A percentile compares a stretch with the other conserved stretches of the same genome.
phyloP scores from a whole-genome alignment of 2,888 invertebrate species.

The Frankliniella intonsa region DNA sequence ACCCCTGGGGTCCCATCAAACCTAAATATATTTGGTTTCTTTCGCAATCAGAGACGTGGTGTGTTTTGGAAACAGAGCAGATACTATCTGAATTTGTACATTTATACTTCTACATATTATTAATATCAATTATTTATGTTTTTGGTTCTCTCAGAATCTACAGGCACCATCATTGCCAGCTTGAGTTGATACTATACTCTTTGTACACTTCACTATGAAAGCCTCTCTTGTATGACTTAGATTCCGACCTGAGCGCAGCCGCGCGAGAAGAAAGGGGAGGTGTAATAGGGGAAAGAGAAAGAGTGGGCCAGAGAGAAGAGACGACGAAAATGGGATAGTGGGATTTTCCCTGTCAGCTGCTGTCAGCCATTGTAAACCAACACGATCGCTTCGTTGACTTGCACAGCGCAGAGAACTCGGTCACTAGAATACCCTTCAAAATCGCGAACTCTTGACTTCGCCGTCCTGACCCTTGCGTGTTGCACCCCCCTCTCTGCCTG shows the following conservation, averaged over 20 bases:
- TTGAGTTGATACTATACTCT: slow-evolving; percentile 17
- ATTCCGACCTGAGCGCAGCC: slow-evolving; percentile 18
- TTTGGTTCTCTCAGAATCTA: slow-evolving; percentile 25
- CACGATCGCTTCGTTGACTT: too few relatives aligned
- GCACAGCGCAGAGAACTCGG: too few relatives aligned
- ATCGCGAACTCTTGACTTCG: neutral
- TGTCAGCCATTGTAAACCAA: too few relatives aligned
- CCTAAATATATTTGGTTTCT: slow-evolving; percentile 14
- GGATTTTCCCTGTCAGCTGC: too few relatives aligned
- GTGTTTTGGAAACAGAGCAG: slow-evolving; percentile 15
- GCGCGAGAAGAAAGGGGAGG: neutral
- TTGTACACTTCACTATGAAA: slow-evolving; percentile 27
- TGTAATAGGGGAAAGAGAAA: neutral
- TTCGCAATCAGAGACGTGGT: neutral
- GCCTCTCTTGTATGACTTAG: slow-evolving; percentile 24
- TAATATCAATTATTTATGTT: slow-evolving; percentile 7
- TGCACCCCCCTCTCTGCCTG: neutral
- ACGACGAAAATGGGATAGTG: too few relatives aligned
- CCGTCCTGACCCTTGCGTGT: neutral
- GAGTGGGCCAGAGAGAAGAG: neutral
- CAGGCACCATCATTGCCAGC: slow-evolving; percentile 13
- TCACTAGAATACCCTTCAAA: neutral
- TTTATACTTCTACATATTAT: slow-evolving; percentile 9
- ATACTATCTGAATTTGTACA: slow-evolving; percentile 20
- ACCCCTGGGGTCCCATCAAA: neutral